Evolutionary conservation across 2,888 invertebrate species (phyloP).

Genomic region (Nomada flava): DNA sequence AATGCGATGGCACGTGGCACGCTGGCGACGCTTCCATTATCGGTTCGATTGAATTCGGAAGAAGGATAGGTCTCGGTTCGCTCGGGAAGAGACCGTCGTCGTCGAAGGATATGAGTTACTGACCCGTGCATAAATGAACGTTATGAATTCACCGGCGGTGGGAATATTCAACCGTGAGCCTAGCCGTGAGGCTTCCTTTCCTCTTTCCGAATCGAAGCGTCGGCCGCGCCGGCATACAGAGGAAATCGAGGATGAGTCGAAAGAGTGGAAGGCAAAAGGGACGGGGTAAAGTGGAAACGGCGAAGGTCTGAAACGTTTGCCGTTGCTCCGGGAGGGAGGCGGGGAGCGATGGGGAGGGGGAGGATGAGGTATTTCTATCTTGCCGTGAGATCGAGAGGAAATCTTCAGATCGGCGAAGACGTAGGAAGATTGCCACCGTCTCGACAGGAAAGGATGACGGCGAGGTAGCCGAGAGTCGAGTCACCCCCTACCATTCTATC

Average conservation of each 20-base stretch:
- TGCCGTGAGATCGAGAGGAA: constrained; percentile 70
- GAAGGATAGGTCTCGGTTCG: neutral
- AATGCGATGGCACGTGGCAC: constrained; percentile 5
- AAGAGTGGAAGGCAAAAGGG: constrained; percentile 32
- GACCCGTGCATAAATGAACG: constrained; percentile 74
- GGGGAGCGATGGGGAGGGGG: neutral
- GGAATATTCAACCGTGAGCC: constrained; percentile 66
- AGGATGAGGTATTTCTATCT: constrained; percentile 63
- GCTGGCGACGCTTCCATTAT: constrained; percentile 32
- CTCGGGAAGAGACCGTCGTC: constrained; percentile 16
- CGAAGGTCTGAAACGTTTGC: constrained; percentile 43
- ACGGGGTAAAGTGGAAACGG: constrained; percentile 49
- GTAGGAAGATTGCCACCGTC: constrained; percentile 70
- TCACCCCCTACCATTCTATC: constrained; percentile 25
- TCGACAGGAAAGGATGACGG: constrained; percentile 57
- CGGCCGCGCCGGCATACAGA: constrained; percentile 56
- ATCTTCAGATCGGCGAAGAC: constrained; percentile 68
- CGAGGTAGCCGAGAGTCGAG: constrained; percentile 24
- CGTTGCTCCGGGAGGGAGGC: neutral
- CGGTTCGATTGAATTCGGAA: constrained; percentile 29
- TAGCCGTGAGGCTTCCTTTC: constrained; percentile 30
- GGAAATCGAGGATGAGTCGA: constrained; percentile 69
- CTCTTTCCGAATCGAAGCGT: constrained; percentile 54
- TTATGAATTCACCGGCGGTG: constrained; percentile 71
- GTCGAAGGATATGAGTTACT: constrained; percentile 68